A percentile compares a stretch with the other conserved stretches of the same genome.
Evolutionary conservation across 1,140 invertebrate species (phyloP).

Genomic region (Apis mellifera): DNA sequence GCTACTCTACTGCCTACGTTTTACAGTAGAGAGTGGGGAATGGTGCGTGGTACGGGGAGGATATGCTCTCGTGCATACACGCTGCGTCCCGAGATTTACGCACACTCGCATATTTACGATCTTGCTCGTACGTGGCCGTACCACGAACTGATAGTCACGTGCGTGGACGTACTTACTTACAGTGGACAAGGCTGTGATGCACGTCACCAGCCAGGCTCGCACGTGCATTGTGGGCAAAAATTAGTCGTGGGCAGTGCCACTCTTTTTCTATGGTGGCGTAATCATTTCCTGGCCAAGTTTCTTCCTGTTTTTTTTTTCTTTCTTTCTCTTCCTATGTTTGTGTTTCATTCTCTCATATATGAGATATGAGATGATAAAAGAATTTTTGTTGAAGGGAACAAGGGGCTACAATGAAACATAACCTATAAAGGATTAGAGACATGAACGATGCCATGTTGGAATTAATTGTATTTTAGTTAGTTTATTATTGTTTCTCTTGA

Average conservation of each 20-base stretch:
- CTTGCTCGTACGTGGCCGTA: conserved; percentile 37
- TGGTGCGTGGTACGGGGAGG: conserved; percentile 21
- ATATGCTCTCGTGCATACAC: background rate
- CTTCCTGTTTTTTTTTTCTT: conserved; percentile 1
- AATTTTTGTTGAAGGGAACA: too few relatives aligned
- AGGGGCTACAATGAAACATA: too few relatives aligned
- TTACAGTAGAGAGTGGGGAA: too few relatives aligned
- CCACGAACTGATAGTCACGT: conserved; percentile 43
- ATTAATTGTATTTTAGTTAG: too few relatives aligned
- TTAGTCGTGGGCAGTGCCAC: conserved; percentile 7
- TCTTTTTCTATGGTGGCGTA: conserved; percentile 12
- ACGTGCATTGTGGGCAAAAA: conserved; percentile 22
- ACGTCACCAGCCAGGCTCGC: conserved; percentile 2
- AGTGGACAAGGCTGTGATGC: conserved; percentile 3
- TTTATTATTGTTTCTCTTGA: too few relatives aligned
- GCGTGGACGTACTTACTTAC: background rate
- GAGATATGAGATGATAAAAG: too few relatives aligned
- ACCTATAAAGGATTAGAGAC: too few relatives aligned
- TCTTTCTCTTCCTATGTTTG: too few relatives aligned
- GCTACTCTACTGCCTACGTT: background rate
- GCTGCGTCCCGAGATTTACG: conserved; percentile 23
- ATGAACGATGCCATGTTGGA: too few relatives aligned
- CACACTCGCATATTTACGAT: conserved; percentile 18
- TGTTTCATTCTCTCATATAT: too few relatives aligned
- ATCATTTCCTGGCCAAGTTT: conserved; percentile 10